These are phyloP conservation scores for Nesidiocoris tenuis DNA, from an alignment of 2,888 invertebrate species.

Conservation along the genomic window DNA sequence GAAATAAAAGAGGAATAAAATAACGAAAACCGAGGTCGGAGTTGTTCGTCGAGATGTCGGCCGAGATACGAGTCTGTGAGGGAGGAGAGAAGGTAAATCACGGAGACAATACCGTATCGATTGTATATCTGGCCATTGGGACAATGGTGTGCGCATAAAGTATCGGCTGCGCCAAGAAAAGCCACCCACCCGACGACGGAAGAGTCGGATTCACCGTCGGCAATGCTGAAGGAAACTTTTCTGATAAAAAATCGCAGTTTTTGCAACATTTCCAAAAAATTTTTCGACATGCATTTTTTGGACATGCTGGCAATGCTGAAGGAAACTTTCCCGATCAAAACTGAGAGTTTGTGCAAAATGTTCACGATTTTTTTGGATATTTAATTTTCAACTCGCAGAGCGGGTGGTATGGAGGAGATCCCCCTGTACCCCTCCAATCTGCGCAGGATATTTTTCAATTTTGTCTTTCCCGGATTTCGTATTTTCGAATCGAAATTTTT, in stretches of 20 bases:
- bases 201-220: not conserved
- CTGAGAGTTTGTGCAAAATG: too few relatives aligned
- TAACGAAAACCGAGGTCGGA: not conserved
- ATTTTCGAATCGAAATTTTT: too few relatives aligned
- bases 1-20: slow-evolving; percentile 26
- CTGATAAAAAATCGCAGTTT: not conserved
- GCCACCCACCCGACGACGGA: slow-evolving; percentile 38
- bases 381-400: too few relatives aligned
- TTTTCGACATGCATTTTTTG: too few relatives aligned
- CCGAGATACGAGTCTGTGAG: slow-evolving; percentile 22
- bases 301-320: not conserved
- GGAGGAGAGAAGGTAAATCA: slow-evolving; percentile 33
- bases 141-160: slow-evolving; percentile 43
- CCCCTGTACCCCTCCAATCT: too few relatives aligned
- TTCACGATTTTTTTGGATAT: too few relatives aligned
- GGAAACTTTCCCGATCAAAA: not conserved
- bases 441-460: too few relatives aligned
- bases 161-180: slow-evolving; percentile 16
- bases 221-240: not conserved
- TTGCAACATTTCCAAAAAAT: too few relatives aligned
- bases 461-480: too few relatives aligned
- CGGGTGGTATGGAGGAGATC: too few relatives aligned
- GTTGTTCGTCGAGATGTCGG: slow-evolving; percentile 37
- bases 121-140: slow-evolving; percentile 42
- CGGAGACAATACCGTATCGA: slow-evolving; percentile 43